A percentile compares a stretch with the other conserved stretches of the same genome.
Evolutionary conservation across 2,888 invertebrate genomes (phyloP).

Genomic region (Pilophorus perplexus): DNA sequence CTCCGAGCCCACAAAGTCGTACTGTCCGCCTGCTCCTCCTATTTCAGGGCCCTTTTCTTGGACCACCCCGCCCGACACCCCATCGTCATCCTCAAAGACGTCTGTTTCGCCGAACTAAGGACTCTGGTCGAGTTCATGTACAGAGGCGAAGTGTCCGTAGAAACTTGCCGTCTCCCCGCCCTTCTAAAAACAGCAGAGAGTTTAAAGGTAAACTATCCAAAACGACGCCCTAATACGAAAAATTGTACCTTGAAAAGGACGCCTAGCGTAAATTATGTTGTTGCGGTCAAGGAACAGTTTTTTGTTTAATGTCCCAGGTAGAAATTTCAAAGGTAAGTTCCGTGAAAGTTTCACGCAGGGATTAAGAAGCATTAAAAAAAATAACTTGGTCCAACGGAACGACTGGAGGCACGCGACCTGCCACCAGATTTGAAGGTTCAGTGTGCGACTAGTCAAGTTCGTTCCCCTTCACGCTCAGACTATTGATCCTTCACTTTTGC

Average conservation of each 20-base stretch:
- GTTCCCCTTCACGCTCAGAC: constrained; percentile 17
- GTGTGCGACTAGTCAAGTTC: too few relatives aligned
- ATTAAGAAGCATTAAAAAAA: too few relatives aligned
- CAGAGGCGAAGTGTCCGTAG: constrained; percentile 92
- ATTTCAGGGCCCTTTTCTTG: constrained; percentile 89
- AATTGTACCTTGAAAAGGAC: too few relatives aligned
- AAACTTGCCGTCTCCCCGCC: constrained; percentile 87
- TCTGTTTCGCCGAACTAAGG: constrained; percentile 82
- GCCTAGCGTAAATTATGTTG: too few relatives aligned
- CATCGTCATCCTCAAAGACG: constrained; percentile 92
- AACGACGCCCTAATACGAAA: too few relatives aligned
- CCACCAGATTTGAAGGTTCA: too few relatives aligned
- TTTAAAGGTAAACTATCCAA: constrained; percentile 71
- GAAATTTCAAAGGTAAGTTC: too few relatives aligned
- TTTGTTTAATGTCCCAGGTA: too few relatives aligned
- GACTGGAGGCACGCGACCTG: constrained; percentile 7
- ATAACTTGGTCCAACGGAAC: too few relatives aligned
- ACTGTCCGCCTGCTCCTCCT: constrained; percentile 91
- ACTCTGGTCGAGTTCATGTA: constrained; percentile 95
- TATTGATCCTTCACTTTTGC: constrained; percentile 22
- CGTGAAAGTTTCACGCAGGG: too few relatives aligned
- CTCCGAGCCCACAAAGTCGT: constrained; percentile 94
- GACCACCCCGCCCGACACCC: constrained; percentile 90
- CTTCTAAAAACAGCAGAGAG: constrained; percentile 89
- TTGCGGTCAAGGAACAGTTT: too few relatives aligned